Percentiles rank a stretch among this genome's conserved stretches.
These are phyloP conservation scores for Entelurus aequoreus DNA, from an alignment of 2,113 vertebrate species.

Conservation along the genomic window DNA sequence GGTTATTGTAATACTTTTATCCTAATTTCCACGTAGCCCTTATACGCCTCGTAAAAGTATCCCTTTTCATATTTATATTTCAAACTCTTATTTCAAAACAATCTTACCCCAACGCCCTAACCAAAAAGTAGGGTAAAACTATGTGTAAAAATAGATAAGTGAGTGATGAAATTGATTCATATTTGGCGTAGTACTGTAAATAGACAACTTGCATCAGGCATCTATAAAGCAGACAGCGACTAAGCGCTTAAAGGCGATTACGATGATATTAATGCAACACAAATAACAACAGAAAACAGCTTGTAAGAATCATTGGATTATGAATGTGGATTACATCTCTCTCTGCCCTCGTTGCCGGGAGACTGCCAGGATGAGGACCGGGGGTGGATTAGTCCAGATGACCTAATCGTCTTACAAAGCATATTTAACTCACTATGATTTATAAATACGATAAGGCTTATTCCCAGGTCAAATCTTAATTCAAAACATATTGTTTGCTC, in stretches of 20 bases:
- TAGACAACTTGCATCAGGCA: neutral
- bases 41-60: too few species aligned
- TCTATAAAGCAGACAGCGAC: slow-evolving; percentile 54
- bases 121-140: too few species aligned
- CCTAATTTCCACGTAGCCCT: too few species aligned
- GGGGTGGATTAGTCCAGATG: slow-evolving; percentile 40
- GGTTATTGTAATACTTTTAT: too few species aligned
- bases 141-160: neutral
- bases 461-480: slow-evolving; percentile 69
- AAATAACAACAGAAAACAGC: slow-evolving; percentile 72
- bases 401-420: slow-evolving; percentile 73
- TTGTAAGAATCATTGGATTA: slow-evolving; percentile 75
- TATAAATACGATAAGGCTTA: slow-evolving; percentile 72
- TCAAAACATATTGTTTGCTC: slow-evolving; percentile 71
- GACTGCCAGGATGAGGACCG: slow-evolving; percentile 5
- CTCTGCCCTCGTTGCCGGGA: slow-evolving; percentile 22
- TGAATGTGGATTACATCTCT: slow-evolving; percentile 71
- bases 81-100: too few species aligned
- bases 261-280: slow-evolving; percentile 71
- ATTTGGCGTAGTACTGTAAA: neutral
- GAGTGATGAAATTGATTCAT: neutral
- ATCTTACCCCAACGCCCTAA: too few species aligned
- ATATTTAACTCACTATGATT: slow-evolving; percentile 70
- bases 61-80: too few species aligned
- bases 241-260: slow-evolving; percentile 65